Evolutionary conservation across 2,888 invertebrate genomes (phyloP).

Genomic region (Leucophenga montana): DNA sequence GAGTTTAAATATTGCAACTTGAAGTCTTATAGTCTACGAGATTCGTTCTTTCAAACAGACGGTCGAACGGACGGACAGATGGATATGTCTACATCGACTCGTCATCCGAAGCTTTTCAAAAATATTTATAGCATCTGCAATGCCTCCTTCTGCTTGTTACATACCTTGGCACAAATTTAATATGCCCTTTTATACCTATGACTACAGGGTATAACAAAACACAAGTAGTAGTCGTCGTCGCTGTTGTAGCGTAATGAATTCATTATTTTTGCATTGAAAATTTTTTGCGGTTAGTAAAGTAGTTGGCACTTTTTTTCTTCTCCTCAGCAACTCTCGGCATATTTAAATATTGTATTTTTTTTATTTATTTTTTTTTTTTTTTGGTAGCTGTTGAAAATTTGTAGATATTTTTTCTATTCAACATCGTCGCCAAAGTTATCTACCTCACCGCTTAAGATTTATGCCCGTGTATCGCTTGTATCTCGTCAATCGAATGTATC

Average conservation of each 20-base stretch:
- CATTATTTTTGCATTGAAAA: conserved; percentile 24
- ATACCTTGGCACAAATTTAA: no score
- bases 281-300: conserved; percentile 14
- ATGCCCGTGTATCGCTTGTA: background rate
- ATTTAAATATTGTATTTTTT: conserved; percentile 5
- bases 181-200: no score
- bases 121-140: no score
- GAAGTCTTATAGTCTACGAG: no score
- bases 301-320: conserved; percentile 19
- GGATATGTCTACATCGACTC: no score
- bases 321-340: no score
- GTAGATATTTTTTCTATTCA: background rate
- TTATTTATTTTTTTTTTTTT: background rate
- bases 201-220: no score
- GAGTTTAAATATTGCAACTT: no score
- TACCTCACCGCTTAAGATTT: conserved; percentile 15
- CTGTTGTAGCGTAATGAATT: conserved; percentile 22
- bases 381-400: conserved; percentile 21
- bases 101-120: no score
- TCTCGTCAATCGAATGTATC: background rate
- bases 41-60: no score
- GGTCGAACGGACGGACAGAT: no score
- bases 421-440: background rate
- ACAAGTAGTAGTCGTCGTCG: background rate
- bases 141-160: no score